A percentile compares a stretch with the other conserved stretches of the same genome.
Evolutionary conservation across 2,888 invertebrate species (phyloP).

Genomic region (Meghimatium bilineatum): DNA sequence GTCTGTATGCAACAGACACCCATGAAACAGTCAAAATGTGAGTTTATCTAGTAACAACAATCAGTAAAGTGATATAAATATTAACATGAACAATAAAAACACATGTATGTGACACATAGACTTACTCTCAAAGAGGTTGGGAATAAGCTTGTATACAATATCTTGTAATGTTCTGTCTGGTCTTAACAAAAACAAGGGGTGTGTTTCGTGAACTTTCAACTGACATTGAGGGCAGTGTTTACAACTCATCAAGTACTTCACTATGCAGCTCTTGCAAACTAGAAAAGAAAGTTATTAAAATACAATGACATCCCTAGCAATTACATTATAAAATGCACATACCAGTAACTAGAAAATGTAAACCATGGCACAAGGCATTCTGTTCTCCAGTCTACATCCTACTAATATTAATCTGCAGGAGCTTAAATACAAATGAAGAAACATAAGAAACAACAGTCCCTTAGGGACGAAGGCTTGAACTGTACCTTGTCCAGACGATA

Average conservation of each 20-base stretch:
- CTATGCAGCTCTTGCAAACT: slow-evolving; percentile 77
- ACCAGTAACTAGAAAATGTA: no score
- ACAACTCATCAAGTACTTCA: slow-evolving; percentile 75
- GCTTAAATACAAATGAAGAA: no score
- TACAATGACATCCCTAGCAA: not conserved
- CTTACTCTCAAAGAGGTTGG: slow-evolving; percentile 75
- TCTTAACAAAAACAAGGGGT: slow-evolving; percentile 73
- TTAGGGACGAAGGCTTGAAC: no score
- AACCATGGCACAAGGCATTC: no score
- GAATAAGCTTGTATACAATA: slow-evolving; percentile 76
- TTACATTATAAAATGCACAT: not conserved
- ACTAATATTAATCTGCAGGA: no score
- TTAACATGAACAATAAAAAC: not conserved
- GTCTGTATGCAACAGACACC: no score
- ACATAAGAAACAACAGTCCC: no score
- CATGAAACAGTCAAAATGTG: no score
- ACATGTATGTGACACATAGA: not conserved
- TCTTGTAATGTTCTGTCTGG: slow-evolving; percentile 76
- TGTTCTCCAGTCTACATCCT: no score
- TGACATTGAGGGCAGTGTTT: slow-evolving; percentile 76
- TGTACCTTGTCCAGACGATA: no score
- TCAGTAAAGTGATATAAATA: no score
- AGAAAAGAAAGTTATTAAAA: slow-evolving; percentile 49
- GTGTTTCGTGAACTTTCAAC: slow-evolving; percentile 75
- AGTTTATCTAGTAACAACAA: no score